Percentiles rank a stretch among this genome's conserved stretches.
phyloP scores from a whole-genome alignment of 2,113 vertebrate genomes.

The Cheilinus undulatus region DNA sequence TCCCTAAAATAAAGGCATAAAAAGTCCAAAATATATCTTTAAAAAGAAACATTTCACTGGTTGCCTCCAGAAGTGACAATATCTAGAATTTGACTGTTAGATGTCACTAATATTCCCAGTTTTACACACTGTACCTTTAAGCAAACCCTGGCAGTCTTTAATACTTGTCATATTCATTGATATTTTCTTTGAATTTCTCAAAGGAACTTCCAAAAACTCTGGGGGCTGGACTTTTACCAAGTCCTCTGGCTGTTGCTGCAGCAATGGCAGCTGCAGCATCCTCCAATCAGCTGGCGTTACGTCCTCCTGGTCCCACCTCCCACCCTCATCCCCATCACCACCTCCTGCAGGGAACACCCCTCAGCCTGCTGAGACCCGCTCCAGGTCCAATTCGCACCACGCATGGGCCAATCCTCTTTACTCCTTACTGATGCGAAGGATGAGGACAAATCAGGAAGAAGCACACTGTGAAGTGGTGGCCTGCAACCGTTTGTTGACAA shows the following conservation, averaged over 20 bases:
- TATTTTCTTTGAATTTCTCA: slow-evolving; percentile 70
- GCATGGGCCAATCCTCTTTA: slow-evolving; percentile 92
- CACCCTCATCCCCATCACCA: slow-evolving; percentile 78
- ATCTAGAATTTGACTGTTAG: too few relatives aligned
- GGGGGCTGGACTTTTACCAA: slow-evolving; percentile 89
- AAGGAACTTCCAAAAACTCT: slow-evolving; percentile 92
- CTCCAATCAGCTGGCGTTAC: slow-evolving; percentile 88
- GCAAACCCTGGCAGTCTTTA: not conserved
- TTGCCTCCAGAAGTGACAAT: too few relatives aligned
- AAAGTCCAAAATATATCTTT: too few relatives aligned
- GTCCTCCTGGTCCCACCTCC: slow-evolving; percentile 69
- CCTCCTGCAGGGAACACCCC: slow-evolving; percentile 89
- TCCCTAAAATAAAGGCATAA: too few relatives aligned
- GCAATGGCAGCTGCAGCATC: slow-evolving; percentile 91
- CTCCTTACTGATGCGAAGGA: slow-evolving; percentile 87
- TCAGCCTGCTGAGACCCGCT: slow-evolving; percentile 90
- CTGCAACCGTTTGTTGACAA: slow-evolving; percentile 39
- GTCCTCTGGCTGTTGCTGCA: slow-evolving; percentile 89
- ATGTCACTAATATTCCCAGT: too few relatives aligned
- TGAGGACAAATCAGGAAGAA: slow-evolving; percentile 72
- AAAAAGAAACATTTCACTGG: too few relatives aligned
- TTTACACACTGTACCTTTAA: too few relatives aligned
- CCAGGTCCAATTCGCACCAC: slow-evolving; percentile 92
- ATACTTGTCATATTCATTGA: not conserved
- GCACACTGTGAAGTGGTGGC: slow-evolving; percentile 84